Percentiles rank a stretch among this genome's conserved stretches.
Evolutionary conservation across 2,888 invertebrate genomes (phyloP).

Genomic region (Tetheella fluctuosa): DNA sequence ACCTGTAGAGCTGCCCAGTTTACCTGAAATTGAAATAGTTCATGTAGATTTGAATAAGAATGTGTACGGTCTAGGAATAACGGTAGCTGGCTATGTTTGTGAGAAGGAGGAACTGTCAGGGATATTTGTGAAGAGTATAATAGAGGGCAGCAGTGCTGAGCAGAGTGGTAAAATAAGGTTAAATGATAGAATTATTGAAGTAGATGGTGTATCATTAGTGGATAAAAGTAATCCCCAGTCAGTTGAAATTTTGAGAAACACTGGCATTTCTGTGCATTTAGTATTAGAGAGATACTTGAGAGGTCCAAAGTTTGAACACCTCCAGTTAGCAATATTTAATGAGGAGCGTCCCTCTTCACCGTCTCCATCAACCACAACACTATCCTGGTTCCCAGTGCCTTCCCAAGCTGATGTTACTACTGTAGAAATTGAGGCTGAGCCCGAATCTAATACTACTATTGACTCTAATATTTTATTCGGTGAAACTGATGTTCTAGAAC

Average conservation of each 20-base stretch:
- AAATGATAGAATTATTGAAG: constrained; percentile 99
- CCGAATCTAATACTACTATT: constrained; percentile 91
- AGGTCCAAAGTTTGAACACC: constrained; percentile 96
- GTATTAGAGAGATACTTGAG: constrained; percentile 96
- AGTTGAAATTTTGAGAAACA: constrained; percentile 96
- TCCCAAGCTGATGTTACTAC: constrained; percentile 85
- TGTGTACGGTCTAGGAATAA: constrained; percentile 96
- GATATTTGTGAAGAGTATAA: constrained; percentile 99
- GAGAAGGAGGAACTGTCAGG: constrained; percentile 99
- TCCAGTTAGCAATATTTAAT: constrained; percentile 93
- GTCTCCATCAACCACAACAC: constrained; percentile 91
- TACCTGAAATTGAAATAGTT: constrained; percentile 95
- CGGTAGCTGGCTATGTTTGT: constrained; percentile 98
- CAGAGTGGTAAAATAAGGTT: constrained; percentile 95
- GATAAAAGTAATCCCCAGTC: constrained; percentile 98
- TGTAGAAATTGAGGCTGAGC: constrained; percentile 89
- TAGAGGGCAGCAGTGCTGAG: constrained; percentile 98
- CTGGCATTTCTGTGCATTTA: constrained; percentile 94
- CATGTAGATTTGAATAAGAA: constrained; percentile 96
- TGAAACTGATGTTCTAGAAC: constrained; percentile 73
- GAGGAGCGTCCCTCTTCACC: constrained; percentile 84
- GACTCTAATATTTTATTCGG: constrained; percentile 89
- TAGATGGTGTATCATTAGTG: constrained; percentile 94
- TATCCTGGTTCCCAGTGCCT: constrained; percentile 93
- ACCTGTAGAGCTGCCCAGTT: constrained; percentile 84